Evolutionary conservation across 2,113 vertebrate species (phyloP).

Genomic region (Saguinus midas): DNA sequence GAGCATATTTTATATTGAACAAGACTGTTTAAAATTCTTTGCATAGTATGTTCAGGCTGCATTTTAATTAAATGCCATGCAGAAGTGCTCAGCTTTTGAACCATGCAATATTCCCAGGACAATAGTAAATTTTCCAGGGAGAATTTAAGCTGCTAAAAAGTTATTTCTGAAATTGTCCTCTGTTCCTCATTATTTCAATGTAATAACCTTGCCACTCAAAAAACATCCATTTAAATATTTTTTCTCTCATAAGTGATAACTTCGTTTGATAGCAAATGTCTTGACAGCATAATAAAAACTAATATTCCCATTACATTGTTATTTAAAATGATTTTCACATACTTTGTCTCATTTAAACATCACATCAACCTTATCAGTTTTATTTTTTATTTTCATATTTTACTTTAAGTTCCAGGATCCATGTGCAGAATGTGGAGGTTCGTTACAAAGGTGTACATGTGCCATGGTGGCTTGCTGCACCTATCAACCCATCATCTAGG

Average conservation of each 20-base stretch:
- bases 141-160: conserved; percentile 38
- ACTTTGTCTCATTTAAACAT: not conserved
- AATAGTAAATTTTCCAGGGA: conserved; percentile 55
- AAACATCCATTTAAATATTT: conserved; percentile 43
- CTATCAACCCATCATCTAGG: no score
- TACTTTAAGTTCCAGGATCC: no score
- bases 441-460: no score
- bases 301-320: not conserved
- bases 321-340: conserved; percentile 46
- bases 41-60: not conserved
- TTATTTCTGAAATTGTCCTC: conserved; percentile 48
- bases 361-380: not conserved
- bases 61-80: conserved; percentile 68
- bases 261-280: not conserved
- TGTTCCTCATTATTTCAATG: conserved; percentile 43
- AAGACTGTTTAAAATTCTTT: conserved; percentile 70
- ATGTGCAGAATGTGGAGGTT: no score
- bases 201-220: conserved; percentile 27
- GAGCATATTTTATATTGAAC: conserved; percentile 39
- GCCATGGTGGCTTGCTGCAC: no score
- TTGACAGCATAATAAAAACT: not conserved
- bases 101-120: conserved; percentile 47
- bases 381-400: not conserved
- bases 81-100: conserved; percentile 60
- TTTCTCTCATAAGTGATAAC: conserved; percentile 21